Conservation (phyloP, 2,113 vertebrate species). For the Donacobius atricapilla region DNA sequence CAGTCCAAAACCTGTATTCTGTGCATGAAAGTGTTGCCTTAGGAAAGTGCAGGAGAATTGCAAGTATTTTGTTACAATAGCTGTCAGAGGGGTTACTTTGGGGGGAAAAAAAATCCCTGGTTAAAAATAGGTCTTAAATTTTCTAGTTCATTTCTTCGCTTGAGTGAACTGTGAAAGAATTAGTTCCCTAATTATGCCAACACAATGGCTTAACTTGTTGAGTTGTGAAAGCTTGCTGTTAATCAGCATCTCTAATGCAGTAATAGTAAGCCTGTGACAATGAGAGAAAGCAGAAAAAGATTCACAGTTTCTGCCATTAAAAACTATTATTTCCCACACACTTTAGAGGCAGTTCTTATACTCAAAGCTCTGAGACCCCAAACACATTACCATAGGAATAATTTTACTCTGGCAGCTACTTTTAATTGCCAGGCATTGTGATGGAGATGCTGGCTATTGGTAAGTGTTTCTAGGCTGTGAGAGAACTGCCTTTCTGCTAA, state of each 20-base stretch:
- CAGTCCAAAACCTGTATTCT: background rate
- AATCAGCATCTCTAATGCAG: slow-evolving; percentile 32
- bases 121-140: slow-evolving; percentile 43
- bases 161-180: slow-evolving; percentile 22
- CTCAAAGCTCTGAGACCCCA: background rate
- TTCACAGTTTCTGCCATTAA: background rate
- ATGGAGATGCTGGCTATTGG: background rate
- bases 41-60: background rate
- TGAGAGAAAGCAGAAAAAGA: slow-evolving; percentile 8
- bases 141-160: slow-evolving; percentile 4
- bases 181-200: slow-evolving; percentile 20
- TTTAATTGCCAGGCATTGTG: background rate
- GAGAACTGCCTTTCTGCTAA: background rate
- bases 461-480: background rate
- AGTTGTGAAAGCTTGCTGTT: background rate
- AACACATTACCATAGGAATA: background rate
- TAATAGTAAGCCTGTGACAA: background rate
- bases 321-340: background rate
- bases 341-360: background rate
- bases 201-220: slow-evolving; percentile 45
- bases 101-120: background rate
- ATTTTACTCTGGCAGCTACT: background rate
- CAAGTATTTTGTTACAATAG: background rate
- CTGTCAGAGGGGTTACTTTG: background rate
- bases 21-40: background rate